Evolutionary conservation across 2,113 vertebrate genomes (phyloP), one percentile per base, ranked within the genome.

Genomic region (Ciconia maguari): DNA sequence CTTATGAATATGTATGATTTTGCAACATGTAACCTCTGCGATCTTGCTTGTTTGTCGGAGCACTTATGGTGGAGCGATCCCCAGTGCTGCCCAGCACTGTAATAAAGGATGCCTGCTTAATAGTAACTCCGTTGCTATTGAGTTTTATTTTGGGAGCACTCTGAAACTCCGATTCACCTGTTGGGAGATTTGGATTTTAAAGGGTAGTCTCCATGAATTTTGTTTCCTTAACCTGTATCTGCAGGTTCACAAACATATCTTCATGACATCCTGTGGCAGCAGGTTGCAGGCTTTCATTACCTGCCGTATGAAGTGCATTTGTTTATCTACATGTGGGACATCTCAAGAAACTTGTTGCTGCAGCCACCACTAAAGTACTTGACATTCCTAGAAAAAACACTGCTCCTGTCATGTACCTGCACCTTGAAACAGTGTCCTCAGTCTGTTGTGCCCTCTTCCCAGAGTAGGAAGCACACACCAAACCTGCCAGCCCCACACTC

Each of bases 331-430:
- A 7, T 0, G 1, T 34, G 32, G 29, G 51, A 36, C 32, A 30
- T 6, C 44, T 42, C 60, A 55, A 51, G 49, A 74, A 78, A 69
- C 13, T 11, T 29, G 24, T 18, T 38, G 25, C 51, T 86, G 61
- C 21, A 61, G 41, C 55, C 41, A 75, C 55, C 61, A 61, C 80
- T 30, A 49, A 77, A 54, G 38, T 22, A 32, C 36, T 32, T n/a
- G 14, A 29, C 0, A 0, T 48, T 64, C 54, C 61, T 48, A n/a
- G 16, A 36, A 46, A 70, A 86, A 55, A 10, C n/a, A 17, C 14
- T 13, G 24, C 21, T 85, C 44, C 58, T 69, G 80, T 21, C 46
- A 11, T 0, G 2, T 34, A 62, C n/a, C 46, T 62, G 29, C 18
- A 62, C 19, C n/a, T 49, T 10, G 18, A 69, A 38, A 68, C 0